These are phyloP conservation scores for Actinemys pallida DNA, from an alignment of 2,113 vertebrate species.

Conservation along the genomic window DNA sequence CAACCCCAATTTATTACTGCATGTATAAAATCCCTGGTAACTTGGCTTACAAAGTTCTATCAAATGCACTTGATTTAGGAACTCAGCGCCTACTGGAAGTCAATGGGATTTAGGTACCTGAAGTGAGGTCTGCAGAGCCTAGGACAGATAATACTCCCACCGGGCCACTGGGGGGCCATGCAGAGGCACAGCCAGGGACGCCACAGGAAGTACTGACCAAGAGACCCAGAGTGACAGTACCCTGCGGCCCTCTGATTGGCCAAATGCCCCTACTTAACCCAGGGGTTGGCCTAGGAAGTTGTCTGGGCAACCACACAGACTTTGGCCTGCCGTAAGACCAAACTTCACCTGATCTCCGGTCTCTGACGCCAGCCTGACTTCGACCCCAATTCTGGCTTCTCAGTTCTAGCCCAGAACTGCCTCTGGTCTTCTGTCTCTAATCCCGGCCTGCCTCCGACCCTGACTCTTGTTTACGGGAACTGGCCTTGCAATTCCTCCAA, in stretches of 20 bases:
- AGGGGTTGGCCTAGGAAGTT: neutral
- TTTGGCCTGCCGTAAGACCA: neutral
- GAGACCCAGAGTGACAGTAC: neutral
- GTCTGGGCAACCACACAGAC: neutral
- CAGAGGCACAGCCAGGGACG: neutral
- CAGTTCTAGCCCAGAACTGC: neutral
- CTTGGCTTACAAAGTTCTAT: neutral
- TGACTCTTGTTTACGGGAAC: neutral
- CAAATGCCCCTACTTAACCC: neutral
- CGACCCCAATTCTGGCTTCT: neutral
- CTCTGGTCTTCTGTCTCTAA: neutral
- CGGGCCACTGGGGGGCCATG: neutral
- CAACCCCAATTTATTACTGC: neutral
- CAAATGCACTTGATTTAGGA: neutral
- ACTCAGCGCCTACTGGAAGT: neutral
- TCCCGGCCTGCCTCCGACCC: neutral
- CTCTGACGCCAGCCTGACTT: neutral
- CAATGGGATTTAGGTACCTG: neutral
- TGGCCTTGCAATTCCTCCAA: neutral
- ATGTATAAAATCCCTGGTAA: fast-evolving
- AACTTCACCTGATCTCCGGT: neutral
- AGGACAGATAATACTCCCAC: neutral
- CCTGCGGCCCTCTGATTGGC: neutral
- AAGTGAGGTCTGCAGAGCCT: neutral
- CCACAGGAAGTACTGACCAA: neutral